phyloP scores from a whole-genome alignment of 1,140 invertebrate species.

The Stratiolaelaps scimitus region DNA sequence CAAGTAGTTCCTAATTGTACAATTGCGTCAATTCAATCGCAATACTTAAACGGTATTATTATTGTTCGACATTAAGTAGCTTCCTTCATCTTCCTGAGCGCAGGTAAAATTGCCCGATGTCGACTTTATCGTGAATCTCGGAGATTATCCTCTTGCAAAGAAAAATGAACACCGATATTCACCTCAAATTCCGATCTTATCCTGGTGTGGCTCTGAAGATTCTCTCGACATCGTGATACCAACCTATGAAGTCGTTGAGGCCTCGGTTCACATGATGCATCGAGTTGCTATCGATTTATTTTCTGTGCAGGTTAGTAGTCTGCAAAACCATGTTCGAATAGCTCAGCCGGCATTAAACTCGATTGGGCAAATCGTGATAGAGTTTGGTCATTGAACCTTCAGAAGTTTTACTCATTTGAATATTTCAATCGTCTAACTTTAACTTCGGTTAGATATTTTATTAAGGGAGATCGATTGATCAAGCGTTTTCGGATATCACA shows the following conservation, averaged over 20 bases:
- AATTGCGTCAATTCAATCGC: no score
- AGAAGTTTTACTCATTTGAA: no score
- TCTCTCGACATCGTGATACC: slow-evolving; percentile 80
- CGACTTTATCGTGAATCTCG: slow-evolving; percentile 83
- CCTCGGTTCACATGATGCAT: slow-evolving; percentile 76
- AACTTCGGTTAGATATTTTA: no score
- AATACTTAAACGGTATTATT: no score
- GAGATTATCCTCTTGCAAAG: slow-evolving; percentile 74
- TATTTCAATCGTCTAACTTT: no score
- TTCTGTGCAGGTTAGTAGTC: slow-evolving; percentile 8
- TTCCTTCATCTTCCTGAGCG: slow-evolving; percentile 20
- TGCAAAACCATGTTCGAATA: no score
- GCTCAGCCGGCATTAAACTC: no score
- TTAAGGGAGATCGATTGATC: no score
- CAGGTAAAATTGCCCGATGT: slow-evolving; percentile 59
- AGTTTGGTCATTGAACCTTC: no score
- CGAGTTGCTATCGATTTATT: slow-evolving; percentile 47
- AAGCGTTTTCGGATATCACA: no score
- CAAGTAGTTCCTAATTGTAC: no score
- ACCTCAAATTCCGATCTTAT: slow-evolving; percentile 66
- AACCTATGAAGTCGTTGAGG: slow-evolving; percentile 86
- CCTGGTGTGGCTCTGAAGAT: slow-evolving; percentile 82
- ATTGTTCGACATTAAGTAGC: no score
- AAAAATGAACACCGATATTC: slow-evolving; percentile 35
- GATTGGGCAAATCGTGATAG: not conserved